Base-by-base conservation (phyloP, 2,113 vertebrate species). In the Neodontobutis hainanensis region DNA sequence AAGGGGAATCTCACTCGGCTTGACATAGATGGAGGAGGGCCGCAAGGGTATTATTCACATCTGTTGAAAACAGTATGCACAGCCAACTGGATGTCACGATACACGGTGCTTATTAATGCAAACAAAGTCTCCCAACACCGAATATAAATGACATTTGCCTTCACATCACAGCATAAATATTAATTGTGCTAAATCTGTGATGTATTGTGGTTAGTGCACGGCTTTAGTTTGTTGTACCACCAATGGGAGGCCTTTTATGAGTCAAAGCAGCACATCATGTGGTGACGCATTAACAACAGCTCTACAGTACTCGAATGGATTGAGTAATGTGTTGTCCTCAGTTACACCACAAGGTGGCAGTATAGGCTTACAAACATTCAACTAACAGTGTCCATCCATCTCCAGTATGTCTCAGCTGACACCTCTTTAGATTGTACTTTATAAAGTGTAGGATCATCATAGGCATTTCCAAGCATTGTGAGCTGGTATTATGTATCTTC, bases 11-110 rank as follows among this genome's bases (percentile, higher is more conserved):
- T 87, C 77, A 74, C 78, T 74, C 74, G 60, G 80, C 70, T 74
- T 86, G 90, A 91, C 90, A 73, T 85, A 91, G 88, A 91, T 87
- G 85, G 87, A 91, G 73, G 86, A 86, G 82, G 82, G 85, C 81
- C 80, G 85, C 79, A 2, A 71, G 85, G 83, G 84, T 84, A 91
- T 91, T 87, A 85, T 75, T 91, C 88, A 90, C 87, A 88, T 87
- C 85, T 90, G 88, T 71, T 86, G 80, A 87, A 85, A 87, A 80
- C 69, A 83, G 69, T 83, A 68, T 65, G 78, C 87, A 81, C 80
- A 79, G 76, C 80, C 85, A 85, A 90, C 82, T 86, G 82, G 75
- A 86, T 85, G 85, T 82, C 85, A 84, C 75, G 73, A 86, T 84
- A 84, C 84, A 75, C 78, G 66, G 53, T 60, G 77, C 83, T 90